Evolutionary conservation across 2,797 vertebrate species (phyloP).

Genomic region (Neoniphon sammara): DNA sequence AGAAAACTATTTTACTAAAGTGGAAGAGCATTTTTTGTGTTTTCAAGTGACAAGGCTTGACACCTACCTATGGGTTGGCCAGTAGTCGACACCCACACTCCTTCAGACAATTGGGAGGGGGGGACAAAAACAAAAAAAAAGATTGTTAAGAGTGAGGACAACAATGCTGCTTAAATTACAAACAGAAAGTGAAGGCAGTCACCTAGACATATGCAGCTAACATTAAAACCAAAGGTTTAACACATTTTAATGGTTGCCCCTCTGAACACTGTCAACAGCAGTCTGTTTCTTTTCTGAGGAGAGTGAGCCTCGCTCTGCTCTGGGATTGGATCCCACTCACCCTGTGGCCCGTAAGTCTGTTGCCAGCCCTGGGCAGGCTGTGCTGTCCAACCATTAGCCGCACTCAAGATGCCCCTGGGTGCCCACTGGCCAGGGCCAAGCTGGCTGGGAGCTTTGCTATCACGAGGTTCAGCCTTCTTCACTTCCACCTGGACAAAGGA

Average conservation of each 20-base stretch:
- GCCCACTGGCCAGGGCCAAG: slow-evolving; percentile 94
- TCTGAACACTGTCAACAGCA: slow-evolving; percentile 23
- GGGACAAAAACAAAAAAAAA: slow-evolving; percentile 49
- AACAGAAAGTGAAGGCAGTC: slow-evolving; percentile 15
- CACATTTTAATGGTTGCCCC: slow-evolving; percentile 36
- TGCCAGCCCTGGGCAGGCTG: slow-evolving; percentile 96
- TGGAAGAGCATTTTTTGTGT: slow-evolving; percentile 1
- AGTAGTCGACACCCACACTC: slow-evolving; percentile 98
- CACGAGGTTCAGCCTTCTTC: slow-evolving; percentile 97
- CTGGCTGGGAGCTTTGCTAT: slow-evolving; percentile 96
- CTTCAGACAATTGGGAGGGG: slow-evolving; percentile 78
- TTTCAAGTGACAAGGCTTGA: slow-evolving; percentile 26
- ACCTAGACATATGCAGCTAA: slow-evolving; percentile 29
- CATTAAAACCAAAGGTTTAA: slow-evolving; percentile 36
- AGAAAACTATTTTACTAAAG: slow-evolving; percentile 19
- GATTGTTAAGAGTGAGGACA: slow-evolving; percentile 46
- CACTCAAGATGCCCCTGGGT: slow-evolving; percentile 92
- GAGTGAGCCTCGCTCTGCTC: slow-evolving; percentile 57
- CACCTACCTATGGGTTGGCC: slow-evolving; percentile 96
- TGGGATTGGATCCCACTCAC: slow-evolving; percentile 83
- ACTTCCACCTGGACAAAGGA: slow-evolving; percentile 99
- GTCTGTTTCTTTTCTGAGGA: slow-evolving; percentile 4
- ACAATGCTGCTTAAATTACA: slow-evolving; percentile 21
- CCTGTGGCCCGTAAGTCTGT: slow-evolving; percentile 96
- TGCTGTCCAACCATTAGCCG: slow-evolving; percentile 98